Evolutionary conservation across 2,797 vertebrate species (phyloP).

Genomic region (Pyrocephalus nanus): DNA sequence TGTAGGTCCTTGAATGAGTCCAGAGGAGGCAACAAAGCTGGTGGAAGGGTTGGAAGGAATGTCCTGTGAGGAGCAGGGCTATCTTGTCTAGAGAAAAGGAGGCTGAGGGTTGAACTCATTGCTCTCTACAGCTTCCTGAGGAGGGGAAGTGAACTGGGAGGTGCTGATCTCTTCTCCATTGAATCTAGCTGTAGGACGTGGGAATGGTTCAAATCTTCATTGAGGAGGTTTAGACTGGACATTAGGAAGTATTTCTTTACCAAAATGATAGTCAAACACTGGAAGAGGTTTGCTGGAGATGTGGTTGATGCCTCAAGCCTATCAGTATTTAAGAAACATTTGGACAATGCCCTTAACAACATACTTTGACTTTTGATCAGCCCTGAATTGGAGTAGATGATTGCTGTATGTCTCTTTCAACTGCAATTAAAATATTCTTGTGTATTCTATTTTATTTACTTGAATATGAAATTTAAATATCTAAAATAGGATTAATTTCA

Average conservation of each 20-base stretch:
- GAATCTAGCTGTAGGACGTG: fast-evolving
- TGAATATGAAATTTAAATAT: neutral
- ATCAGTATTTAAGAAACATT: neutral
- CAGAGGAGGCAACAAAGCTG: neutral
- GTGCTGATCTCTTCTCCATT: neutral
- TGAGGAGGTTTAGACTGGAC: neutral
- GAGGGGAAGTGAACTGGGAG: neutral
- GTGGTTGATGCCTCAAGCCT: neutral
- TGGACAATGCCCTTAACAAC: neutral
- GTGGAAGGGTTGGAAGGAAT: neutral
- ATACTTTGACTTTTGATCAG: fast-evolving
- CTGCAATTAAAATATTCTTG: neutral
- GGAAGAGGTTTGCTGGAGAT: neutral
- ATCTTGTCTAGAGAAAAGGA: neutral
- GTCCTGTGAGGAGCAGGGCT: neutral
- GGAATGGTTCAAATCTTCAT: neutral
- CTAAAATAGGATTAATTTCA: neutral
- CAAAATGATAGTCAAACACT: neutral
- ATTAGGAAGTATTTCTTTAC: neutral
- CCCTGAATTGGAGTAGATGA: neutral
- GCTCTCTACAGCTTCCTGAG: neutral
- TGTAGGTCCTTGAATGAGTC: neutral
- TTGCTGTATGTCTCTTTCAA: neutral
- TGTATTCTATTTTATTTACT: neutral
- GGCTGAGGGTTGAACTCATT: neutral